Base-by-base conservation (phyloP, 2,797 vertebrate species). In the Champsocephalus gunnari region DNA sequence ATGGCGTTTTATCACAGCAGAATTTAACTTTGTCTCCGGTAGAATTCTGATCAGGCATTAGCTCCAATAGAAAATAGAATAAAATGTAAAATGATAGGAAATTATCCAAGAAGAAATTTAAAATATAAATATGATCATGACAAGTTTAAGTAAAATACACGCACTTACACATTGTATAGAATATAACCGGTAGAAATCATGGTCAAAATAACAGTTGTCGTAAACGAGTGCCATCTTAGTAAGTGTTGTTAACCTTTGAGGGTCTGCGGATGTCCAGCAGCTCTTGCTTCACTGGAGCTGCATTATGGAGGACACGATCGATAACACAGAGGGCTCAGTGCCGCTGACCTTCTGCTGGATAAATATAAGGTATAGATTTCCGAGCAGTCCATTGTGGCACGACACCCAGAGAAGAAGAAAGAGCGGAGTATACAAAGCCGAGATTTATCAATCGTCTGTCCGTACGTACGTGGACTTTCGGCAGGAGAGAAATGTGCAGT, bases 401-500 rank as follows among this genome's bases (percentile, higher is more conserved):
- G 32, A 45, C 59, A 49, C 54, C 14, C 14, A 51, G 62, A 64
- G 49, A 53, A 51, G 45, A 21, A 56, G 11, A 55, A 60, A 50
- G 8, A 9, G 8, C 54, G 60, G 2, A 5, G 41, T 19, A 24
- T 43, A n/a, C 55, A 48, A 72, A 13, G 60, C 54, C 17, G 54
- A 0, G 19, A 19, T 45, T 72, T 32, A 57, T 74, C 28, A 47
- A 77, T 57, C 8, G 1, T 54, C 17, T 19, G 61, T 60, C 41
- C 48, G 62, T 57, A 56, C 41, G 61, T 71, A 28, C 3, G 28
- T 28, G 65, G 67, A 3, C 24, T 28, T 28, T 28, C 24, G 62
- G 73, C 64, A 64, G 48, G 66, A 70, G 54, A 75, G 56, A 72
- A 73, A 77, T n/a, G 55, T 62, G 70, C 84, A 66, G 67, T 45